Percentiles rank a stretch among this genome's conserved stretches.
These are phyloP conservation scores for Empis stercorea DNA, from an alignment of 2,888 invertebrate species.

Conservation along the genomic window DNA sequence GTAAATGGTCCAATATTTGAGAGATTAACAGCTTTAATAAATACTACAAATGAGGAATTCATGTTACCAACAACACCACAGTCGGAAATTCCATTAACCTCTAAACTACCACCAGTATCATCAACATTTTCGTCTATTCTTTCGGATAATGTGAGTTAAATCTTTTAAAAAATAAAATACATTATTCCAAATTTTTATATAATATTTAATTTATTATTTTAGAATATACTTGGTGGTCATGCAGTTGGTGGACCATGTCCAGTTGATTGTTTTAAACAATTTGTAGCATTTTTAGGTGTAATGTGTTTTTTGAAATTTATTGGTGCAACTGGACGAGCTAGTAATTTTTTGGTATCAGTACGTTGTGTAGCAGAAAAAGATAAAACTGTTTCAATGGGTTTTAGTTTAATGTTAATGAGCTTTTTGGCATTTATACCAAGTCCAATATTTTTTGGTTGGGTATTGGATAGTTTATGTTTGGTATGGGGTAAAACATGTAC, in stretches of 20 bases:
- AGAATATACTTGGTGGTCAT: conserved; percentile 29
- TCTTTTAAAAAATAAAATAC: too few species aligned
- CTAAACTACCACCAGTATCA: neutral
- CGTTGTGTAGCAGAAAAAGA: conserved; percentile 59
- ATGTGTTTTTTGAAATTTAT: conserved; percentile 45
- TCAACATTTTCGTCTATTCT: neutral
- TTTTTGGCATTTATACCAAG: conserved; percentile 62
- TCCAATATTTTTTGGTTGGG: conserved; percentile 61
- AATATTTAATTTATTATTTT: neutral
- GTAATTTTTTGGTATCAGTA: conserved; percentile 48
- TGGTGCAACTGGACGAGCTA: conserved; percentile 48
- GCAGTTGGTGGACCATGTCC: conserved; percentile 43
- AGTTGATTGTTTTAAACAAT: conserved; percentile 44
- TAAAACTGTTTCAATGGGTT: conserved; percentile 58
- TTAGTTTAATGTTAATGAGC: conserved; percentile 53
- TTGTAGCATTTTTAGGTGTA: conserved; percentile 41
- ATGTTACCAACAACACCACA: neutral
- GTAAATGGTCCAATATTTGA: conserved; percentile 1
- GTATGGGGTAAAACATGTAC: conserved; percentile 63
- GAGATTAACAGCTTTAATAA: neutral
- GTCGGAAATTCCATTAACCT: neutral
- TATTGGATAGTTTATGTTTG: conserved; percentile 48
- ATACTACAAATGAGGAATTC: neutral
- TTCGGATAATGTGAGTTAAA: conserved; percentile 1
- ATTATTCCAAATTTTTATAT: too few species aligned